Percentiles rank a stretch among this genome's conserved stretches.
phyloP scores from a whole-genome alignment of 2,888 invertebrate genomes.

The Campoplex capitator region DNA sequence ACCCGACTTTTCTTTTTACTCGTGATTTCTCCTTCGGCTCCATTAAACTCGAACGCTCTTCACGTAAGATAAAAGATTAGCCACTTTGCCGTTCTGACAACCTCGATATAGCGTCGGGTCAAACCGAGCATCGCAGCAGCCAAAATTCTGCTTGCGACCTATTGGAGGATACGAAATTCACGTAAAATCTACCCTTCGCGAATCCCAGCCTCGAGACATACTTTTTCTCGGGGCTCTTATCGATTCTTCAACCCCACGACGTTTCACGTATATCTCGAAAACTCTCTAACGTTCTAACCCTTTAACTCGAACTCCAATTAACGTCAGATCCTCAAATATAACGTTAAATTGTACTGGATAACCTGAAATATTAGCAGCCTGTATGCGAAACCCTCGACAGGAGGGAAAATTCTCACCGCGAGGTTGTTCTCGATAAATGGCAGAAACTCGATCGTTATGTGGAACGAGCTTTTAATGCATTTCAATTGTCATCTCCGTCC shows the following conservation, averaged over 20 bases:
- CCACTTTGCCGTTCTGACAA: background rate
- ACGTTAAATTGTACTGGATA: background rate
- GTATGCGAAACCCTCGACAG: background rate
- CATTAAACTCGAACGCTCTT: slow-evolving; percentile 17
- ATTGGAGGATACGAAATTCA: slow-evolving; percentile 55
- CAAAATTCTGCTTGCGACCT: slow-evolving; percentile 29
- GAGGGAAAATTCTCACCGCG: slow-evolving; percentile 1
- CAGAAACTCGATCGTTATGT: slow-evolving; percentile 30
- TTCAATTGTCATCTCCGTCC: slow-evolving; percentile 17
- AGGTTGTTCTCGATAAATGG: background rate
- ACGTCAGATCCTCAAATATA: background rate
- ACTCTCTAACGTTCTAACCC: background rate
- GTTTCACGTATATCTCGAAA: slow-evolving; percentile 9
- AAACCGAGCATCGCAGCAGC: slow-evolving; percentile 8
- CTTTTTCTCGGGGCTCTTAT: slow-evolving; percentile 47
- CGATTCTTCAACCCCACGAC: slow-evolving; percentile 44
- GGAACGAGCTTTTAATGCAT: slow-evolving; percentile 18
- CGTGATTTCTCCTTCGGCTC: background rate
- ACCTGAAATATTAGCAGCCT: background rate
- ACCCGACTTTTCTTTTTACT: background rate
- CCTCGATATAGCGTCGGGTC: background rate
- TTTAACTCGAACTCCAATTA: background rate
- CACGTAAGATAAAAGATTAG: slow-evolving; percentile 31
- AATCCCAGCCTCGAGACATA: slow-evolving; percentile 24
- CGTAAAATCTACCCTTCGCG: slow-evolving; percentile 54